Evolutionary conservation across 2,113 vertebrate species (phyloP), one percentile per base, ranked within the genome.

Genomic region (Aegithalos caudatus): DNA sequence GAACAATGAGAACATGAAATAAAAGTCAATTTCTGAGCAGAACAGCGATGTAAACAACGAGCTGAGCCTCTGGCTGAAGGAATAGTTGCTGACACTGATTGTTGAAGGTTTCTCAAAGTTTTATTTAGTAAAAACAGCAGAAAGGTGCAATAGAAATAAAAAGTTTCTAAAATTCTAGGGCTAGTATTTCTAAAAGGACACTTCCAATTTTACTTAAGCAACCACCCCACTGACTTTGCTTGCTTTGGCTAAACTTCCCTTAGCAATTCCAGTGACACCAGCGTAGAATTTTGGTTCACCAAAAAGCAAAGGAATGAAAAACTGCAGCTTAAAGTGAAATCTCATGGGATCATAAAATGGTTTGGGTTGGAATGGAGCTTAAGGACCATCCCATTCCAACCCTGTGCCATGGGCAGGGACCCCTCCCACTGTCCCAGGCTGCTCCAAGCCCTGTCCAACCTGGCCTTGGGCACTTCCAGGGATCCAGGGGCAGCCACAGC

Each of bases 51-150:
- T 14, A 12, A 83, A 37, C 11, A 21, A 15, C 0, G 0, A 86
- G 48, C 44, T 60, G 76, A 80, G 29, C 85, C 44, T 29, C 47
- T 72, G 21, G 33, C 38, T 71, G 28, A 79, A 54, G 38, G 29
- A 64, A 5, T 0, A 0, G 35, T 17, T 71, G 44, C 13, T 23
- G 28, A 45, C 65, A 69, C 0, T 4, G n/a, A 9, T 12, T 12
- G 28, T 14, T 2, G 1, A 42, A 69, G 25, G 56, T 35, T 73
- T 90, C 25, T 85, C 20, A 5, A 57, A 28, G 35, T 70, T 62
- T 70, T 48, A 27, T 78, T 88, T 54, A 45, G 44, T 22, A 78
- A 74, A 22, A 81, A 33, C 3, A 8, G 54, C n/a, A 90, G 35
- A 57, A 70, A 45, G 17, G 10, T 35, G 24, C 25, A 35, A 17